Base-by-base conservation (phyloP, 1,140 invertebrate genomes). In the Lethocerus indicus region DNA sequence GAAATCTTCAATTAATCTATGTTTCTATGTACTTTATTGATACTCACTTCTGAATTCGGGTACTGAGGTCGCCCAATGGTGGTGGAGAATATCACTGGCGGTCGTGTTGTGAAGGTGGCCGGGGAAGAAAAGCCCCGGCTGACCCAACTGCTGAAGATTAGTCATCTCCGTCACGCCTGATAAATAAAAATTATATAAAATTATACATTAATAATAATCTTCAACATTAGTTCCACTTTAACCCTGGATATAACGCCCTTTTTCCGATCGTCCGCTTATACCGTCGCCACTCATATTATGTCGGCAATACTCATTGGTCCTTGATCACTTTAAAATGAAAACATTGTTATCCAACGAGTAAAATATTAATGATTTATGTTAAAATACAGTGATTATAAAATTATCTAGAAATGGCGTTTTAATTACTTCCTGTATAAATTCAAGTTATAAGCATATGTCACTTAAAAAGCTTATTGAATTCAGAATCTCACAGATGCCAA, bases 221-320 rank as follows among this genome's bases (percentile, higher is more conserved):
- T 45, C 26, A 36, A 36, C 4, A 41, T 21, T 24, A 41, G 9
- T 42, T 12, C 26, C 21, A 40, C 16, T 24, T 12, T 12, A 26
- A 79, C 64, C 47, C 76, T 79, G 64, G 12, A 67, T 66, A 53
- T 60, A 29, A 29, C 18, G 5, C 5, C 6, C n/a, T 32, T 9
- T 32, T 32, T 32, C 29, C 29, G 9, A 9, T 32, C 29, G n/a
- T 32, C n/a, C 7, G 29, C n/a, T 9, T 32, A 32, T 9, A 32
- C n/a, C n/a, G n/a, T n/a, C n/a, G n/a, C n/a, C n/a, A n/a, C n/a
- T n/a, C n/a, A n/a, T n/a, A n/a, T n/a, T n/a, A n/a, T n/a, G n/a
- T n/a, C n/a, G n/a, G n/a, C n/a, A n/a, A n/a, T n/a, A n/a, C n/a
- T n/a, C n/a, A n/a, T n/a, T n/a, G n/a, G n/a, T n/a, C n/a, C n/a